phyloP scores from a whole-genome alignment of 2,797 vertebrate species.

The Rhinella marina region DNA sequence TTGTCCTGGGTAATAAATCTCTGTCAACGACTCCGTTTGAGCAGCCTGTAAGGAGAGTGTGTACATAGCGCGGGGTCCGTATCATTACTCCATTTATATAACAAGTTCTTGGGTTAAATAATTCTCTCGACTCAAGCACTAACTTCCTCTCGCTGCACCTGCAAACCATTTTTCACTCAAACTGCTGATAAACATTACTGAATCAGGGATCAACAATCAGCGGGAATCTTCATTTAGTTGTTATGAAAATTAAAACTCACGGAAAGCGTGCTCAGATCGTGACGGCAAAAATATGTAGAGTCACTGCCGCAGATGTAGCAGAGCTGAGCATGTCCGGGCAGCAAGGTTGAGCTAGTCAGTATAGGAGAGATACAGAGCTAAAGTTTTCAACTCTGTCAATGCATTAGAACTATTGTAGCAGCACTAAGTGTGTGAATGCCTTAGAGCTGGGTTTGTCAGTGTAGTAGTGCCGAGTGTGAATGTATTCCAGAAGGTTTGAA shows the following conservation, averaged over 20 bases:
- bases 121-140: conserved; percentile 5
- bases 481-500: too few relatives aligned
- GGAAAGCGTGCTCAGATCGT: neutral
- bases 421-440: neutral
- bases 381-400: neutral
- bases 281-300: neutral
- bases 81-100: conserved; percentile 36
- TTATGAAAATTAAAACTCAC: conserved; percentile 51
- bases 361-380: neutral
- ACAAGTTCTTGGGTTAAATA: conserved; percentile 33
- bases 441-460: neutral
- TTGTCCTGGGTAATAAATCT: conserved; percentile 39
- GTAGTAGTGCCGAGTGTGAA: neutral
- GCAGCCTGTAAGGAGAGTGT: neutral
- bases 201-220: conserved; percentile 55
- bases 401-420: neutral
- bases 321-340: neutral
- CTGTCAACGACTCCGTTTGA: neutral
- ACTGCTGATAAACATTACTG: conserved; percentile 54
- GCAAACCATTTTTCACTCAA: conserved; percentile 55
- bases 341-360: neutral
- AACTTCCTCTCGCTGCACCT: conserved; percentile 37
- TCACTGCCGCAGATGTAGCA: neutral
- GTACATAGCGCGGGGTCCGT: neutral
- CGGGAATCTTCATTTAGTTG: conserved; percentile 53